Evolutionary conservation across 2,797 vertebrate species (phyloP), one percentile per base, ranked within the genome.

Genomic region (Helarctos malayanus): DNA sequence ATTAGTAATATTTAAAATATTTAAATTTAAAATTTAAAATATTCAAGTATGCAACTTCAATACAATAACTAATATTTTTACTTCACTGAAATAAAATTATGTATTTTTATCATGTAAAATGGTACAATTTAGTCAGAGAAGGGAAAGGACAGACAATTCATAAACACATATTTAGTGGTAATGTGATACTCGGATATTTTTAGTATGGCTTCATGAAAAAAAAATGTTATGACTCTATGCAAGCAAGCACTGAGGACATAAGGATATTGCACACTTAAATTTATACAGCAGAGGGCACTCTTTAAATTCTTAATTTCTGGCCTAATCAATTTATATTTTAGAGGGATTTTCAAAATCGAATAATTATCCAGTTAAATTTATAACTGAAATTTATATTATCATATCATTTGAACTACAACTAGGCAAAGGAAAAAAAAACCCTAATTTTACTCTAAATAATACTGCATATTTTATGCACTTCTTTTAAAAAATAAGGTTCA

Each of bases 251-350:
- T 32, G 78, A 95, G 35, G 45, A 38, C 25, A 4, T n/a, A 54
- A 32, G 27, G 10, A 76, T 21, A 14, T 1, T 94, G 80, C 29
- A 94, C 3, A 76, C 27, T 59, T 96, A 82, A 73, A 32, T 89
- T 49, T 23, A 41, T 73, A 7, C 56, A 97, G 85, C 49, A 98
- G 89, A 95, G 65, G 76, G 76, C 29, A 86, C 76, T 82, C 52
- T 29, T 71, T 41, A 89, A 91, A 84, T 80, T 41, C 16, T 85
- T 90, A 75, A 83, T 86, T 87, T 80, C 92, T 93, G 54, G n/a
- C n/a, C 61, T 76, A 91, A 75, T 91, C 15, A 32, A 79, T 69
- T 71, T n/a, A 4, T 56, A 56, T 88, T 89, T 94, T 68, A 80
- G 27, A 92, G 29, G 80, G 8, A 76, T 89, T 94, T 92, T 57